phyloP scores from a whole-genome alignment of 2,797 vertebrate species.

The Tauraco hartlaubi region DNA sequence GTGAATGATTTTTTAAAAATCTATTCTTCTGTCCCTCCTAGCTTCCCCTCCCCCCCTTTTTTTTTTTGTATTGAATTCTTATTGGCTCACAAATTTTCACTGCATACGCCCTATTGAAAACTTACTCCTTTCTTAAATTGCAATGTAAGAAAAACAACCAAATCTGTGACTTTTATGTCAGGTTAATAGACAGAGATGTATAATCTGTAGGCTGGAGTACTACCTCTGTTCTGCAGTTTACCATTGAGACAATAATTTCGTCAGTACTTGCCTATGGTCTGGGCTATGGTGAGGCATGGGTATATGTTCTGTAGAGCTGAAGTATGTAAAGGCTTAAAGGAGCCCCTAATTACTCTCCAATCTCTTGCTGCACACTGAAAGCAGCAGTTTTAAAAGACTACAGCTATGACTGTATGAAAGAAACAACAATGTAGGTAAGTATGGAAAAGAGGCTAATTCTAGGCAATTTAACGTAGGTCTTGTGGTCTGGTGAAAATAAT shows the following conservation, averaged over 20 bases:
- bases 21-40: not conserved
- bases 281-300: not conserved
- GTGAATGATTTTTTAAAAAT: not conserved
- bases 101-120: not conserved
- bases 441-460: not conserved
- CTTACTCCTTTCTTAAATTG: not conserved
- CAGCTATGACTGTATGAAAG: not conserved
- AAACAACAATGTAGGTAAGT: not conserved
- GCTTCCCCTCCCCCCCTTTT: accelerated
- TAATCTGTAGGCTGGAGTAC: not conserved
- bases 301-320: not conserved
- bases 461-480: not conserved
- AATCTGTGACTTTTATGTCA: not conserved
- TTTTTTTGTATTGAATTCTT: not conserved
- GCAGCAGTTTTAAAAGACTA: not conserved
- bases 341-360: not conserved
- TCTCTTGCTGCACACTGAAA: not conserved
- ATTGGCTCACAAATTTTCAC: not conserved
- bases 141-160: not conserved
- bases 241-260: not conserved
- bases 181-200: not conserved
- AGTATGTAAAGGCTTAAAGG: not conserved
- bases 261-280: not conserved
- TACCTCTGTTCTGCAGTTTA: not conserved
- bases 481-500: not conserved